phyloP scores from a whole-genome alignment of 2,113 vertebrate species.

The Petrocephalus microphthalmus region DNA sequence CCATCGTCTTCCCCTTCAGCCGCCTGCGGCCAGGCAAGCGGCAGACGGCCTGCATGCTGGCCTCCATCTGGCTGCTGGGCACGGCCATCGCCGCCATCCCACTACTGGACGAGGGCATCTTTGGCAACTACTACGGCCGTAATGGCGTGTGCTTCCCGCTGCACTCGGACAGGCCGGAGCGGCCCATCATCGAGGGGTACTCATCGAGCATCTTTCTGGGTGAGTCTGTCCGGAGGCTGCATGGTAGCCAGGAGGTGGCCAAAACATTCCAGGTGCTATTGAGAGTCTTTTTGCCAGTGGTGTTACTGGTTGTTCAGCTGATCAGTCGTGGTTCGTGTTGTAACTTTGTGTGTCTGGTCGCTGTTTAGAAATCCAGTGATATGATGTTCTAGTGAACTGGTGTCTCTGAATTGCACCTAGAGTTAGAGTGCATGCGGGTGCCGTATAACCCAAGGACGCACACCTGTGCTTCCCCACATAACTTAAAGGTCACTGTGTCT shows the following conservation, averaged over 20 bases:
- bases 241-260: background rate
- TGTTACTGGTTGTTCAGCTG: background rate
- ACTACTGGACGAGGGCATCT: conserved; percentile 65
- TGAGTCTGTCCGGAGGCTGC: conserved; percentile 41
- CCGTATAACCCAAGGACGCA: background rate
- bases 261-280: background rate
- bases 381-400: too few species aligned
- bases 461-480: background rate
- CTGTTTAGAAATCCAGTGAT: background rate
- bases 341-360: background rate
- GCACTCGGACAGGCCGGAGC: conserved; percentile 72
- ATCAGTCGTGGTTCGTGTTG: background rate
- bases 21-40: conserved; percentile 62
- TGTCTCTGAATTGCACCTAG: background rate
- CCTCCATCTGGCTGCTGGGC: conserved; percentile 66
- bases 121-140: conserved; percentile 77
- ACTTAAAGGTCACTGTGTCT: background rate
- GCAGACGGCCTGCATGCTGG: conserved; percentile 58
- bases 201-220: conserved; percentile 78
- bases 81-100: conserved; percentile 68
- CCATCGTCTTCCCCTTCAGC: conserved; percentile 75
- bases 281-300: background rate
- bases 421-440: background rate
- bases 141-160: conserved; percentile 79
- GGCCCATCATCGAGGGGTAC: conserved; percentile 65